phyloP scores from a whole-genome alignment of 2,113 vertebrate species.

The Epinephelus cyanopodus region DNA sequence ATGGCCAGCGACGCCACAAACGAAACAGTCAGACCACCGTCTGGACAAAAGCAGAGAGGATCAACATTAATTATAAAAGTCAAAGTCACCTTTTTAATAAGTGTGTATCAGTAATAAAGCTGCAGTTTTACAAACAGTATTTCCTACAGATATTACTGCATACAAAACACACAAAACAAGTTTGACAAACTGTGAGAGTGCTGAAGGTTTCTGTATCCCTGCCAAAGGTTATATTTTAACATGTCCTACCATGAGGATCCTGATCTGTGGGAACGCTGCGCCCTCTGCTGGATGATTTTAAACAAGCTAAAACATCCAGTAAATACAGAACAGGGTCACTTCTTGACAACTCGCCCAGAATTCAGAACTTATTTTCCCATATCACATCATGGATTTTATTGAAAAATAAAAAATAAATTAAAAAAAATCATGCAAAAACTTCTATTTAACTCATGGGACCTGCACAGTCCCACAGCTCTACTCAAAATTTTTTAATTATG shows the following conservation, averaged over 20 bases:
- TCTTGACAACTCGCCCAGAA: too few relatives aligned
- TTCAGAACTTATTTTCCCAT: too few relatives aligned
- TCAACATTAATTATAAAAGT: neutral
- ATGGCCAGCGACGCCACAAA: conserved; percentile 98
- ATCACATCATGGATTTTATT: too few relatives aligned
- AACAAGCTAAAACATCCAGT: neutral
- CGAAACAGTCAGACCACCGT: conserved; percentile 97
- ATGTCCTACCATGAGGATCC: neutral
- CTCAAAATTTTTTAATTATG: too few relatives aligned
- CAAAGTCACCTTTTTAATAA: neutral
- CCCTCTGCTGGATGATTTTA: conserved; percentile 40
- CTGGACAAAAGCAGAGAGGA: conserved; percentile 73
- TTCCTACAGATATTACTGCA: neutral
- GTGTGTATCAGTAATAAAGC: neutral
- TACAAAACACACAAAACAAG: too few relatives aligned
- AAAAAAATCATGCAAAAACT: too few relatives aligned
- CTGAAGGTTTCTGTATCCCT: neutral
- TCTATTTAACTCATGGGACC: too few relatives aligned
- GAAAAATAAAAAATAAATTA: too few relatives aligned
- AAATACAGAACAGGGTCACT: neutral
- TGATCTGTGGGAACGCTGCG: neutral
- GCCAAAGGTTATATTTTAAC: neutral
- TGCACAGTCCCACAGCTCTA: too few relatives aligned
- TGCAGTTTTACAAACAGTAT: neutral
- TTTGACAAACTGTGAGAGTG: too few relatives aligned